phyloP scores from a whole-genome alignment of 2,797 vertebrate species.

The Saguinus oedipus region DNA sequence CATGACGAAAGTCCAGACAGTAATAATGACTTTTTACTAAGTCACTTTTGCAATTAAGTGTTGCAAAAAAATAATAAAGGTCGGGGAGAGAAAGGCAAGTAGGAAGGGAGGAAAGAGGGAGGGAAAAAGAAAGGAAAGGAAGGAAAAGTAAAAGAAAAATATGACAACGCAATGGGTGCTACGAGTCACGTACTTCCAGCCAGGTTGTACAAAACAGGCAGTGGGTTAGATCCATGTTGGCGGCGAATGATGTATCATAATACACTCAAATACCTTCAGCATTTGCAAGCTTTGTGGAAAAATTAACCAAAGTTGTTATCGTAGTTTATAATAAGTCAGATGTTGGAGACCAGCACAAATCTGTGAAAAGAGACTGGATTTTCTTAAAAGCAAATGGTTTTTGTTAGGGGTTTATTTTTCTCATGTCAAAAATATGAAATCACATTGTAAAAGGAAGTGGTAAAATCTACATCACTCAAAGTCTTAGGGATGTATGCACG shows the following conservation, averaged over 20 bases:
- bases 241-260: constrained; percentile 13
- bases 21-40: constrained; percentile 28
- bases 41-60: not conserved
- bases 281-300: constrained; percentile 43
- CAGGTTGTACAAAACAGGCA: not conserved
- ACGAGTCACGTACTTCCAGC: not conserved
- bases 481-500: constrained; percentile 75
- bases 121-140: not conserved
- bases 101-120: not conserved
- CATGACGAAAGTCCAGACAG: constrained; percentile 34
- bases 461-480: constrained; percentile 79
- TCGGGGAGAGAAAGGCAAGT: not conserved
- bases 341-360: constrained; percentile 70
- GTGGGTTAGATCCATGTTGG: not conserved
- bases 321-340: constrained; percentile 62
- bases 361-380: constrained; percentile 81
- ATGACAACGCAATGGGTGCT: not conserved
- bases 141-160: not conserved
- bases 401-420: constrained; percentile 81
- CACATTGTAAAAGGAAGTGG: constrained; percentile 84
- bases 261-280: constrained; percentile 37
- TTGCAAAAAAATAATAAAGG: not conserved
- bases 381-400: constrained; percentile 84
- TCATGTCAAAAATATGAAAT: constrained; percentile 84
- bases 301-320: constrained; percentile 44